Evolutionary conservation across 2,888 invertebrate species (phyloP).

Genomic region (Agonum fuliginosum): DNA sequence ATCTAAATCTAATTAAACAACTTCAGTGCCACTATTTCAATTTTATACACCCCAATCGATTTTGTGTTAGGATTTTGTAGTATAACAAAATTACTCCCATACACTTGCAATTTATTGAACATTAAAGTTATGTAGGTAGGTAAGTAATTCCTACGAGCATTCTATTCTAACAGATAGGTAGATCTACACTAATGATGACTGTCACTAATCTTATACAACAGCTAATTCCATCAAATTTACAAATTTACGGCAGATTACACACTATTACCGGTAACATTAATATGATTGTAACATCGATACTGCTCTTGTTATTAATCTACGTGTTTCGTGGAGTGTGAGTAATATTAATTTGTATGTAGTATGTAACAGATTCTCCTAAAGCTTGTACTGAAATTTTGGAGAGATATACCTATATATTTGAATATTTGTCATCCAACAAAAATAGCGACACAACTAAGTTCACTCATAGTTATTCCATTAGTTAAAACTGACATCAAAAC

Average conservation of each 20-base stretch:
- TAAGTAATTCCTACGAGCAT: background rate
- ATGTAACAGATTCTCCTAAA: constrained; percentile 2
- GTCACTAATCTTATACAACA: constrained; percentile 19
- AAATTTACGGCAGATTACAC: constrained; percentile 36
- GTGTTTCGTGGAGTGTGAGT: background rate
- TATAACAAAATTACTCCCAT: background rate
- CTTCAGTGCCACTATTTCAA: background rate
- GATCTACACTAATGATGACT: background rate
- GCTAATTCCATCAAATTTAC: constrained; percentile 32
- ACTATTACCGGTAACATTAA: constrained; percentile 24
- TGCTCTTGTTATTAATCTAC: constrained; percentile 19
- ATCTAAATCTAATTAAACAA: too few species aligned
- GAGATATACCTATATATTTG: background rate
- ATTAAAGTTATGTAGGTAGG: constrained; percentile 15
- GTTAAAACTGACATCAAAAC: too few species aligned
- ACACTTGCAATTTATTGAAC: background rate
- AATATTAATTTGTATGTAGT: constrained; percentile 16
- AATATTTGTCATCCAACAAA: too few species aligned
- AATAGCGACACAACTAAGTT: too few species aligned
- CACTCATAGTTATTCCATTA: too few species aligned
- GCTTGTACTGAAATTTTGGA: background rate
- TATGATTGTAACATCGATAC: constrained; percentile 31
- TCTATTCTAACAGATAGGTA: background rate
- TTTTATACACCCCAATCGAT: background rate
- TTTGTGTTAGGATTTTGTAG: background rate